These are phyloP conservation scores for Etheostoma spectabile DNA, from an alignment of 2,113 vertebrate genomes.

Conservation along the genomic window DNA sequence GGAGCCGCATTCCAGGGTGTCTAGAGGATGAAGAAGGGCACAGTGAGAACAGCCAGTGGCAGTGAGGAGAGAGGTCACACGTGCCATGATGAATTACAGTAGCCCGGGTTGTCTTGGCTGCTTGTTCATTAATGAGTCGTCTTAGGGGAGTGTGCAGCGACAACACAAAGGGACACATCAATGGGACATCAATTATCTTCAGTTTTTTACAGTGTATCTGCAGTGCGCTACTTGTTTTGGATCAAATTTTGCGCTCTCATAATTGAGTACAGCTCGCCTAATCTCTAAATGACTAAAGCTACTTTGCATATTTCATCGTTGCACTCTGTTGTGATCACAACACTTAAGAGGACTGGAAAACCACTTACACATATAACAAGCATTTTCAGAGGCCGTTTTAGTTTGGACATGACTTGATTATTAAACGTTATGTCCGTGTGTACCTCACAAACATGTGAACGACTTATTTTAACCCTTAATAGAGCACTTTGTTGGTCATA, in stretches of 20 bases:
- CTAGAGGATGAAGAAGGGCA: conserved; percentile 57
- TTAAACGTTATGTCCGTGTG: conserved; percentile 1
- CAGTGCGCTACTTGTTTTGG: conserved; percentile 6
- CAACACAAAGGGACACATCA: conserved; percentile 63
- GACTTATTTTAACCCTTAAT: background rate
- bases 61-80: conserved; percentile 68
- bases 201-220: conserved; percentile 21
- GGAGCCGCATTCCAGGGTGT: conserved; percentile 3
- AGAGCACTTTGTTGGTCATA: background rate
- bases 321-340: conserved; percentile 40
- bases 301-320: conserved; percentile 54
- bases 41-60: conserved; percentile 47
- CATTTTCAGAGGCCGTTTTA: conserved; percentile 22
- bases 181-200: conserved; percentile 40
- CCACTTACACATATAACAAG: background rate
- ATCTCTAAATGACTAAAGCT: conserved; percentile 50
- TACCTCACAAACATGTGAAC: background rate
- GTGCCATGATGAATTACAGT: conserved; percentile 76
- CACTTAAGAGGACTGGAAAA: conserved; percentile 17
- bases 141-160: conserved; percentile 48
- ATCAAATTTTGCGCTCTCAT: conserved; percentile 31
- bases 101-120: conserved; percentile 48
- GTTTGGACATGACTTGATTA: conserved; percentile 9
- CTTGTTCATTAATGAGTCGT: conserved; percentile 72
- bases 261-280: conserved; percentile 27